phyloP scores from a whole-genome alignment of 2,888 invertebrate species.

The Mechanitis mazaeus region DNA sequence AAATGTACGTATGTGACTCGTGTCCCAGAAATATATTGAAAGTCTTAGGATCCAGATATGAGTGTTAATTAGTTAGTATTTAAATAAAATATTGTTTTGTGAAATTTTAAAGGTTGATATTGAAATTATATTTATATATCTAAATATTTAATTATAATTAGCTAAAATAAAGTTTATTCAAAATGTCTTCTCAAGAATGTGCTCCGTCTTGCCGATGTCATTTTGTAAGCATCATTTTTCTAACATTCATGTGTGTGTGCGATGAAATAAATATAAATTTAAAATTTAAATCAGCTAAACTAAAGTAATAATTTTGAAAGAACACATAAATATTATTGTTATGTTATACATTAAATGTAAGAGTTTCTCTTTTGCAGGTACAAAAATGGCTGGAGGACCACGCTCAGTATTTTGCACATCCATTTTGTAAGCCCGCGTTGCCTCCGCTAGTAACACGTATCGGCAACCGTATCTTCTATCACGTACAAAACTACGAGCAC shows the following conservation, averaged over 20 bases:
- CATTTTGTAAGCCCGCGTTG: slow-evolving; percentile 1
- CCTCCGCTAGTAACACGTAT: slow-evolving; percentile 4
- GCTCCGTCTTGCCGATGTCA: slow-evolving; percentile 24
- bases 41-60: no score
- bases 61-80: no score
- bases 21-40: no score
- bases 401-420: slow-evolving; percentile 32
- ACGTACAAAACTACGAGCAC: slow-evolving; percentile 14
- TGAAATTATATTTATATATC: no score
- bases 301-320: neutral
- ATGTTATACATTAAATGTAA: neutral
- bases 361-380: slow-evolving; percentile 27
- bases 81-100: no score
- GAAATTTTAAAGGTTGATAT: no score
- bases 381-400: slow-evolving; percentile 36
- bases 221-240: slow-evolving; percentile 19
- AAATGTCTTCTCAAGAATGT: slow-evolving; percentile 21
- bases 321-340: no score
- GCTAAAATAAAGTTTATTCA: neutral
- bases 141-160: neutral
- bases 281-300: neutral
- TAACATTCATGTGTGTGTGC: no score
- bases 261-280: neutral
- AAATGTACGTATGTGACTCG: no score
- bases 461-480: slow-evolving; percentile 16